phyloP scores from a whole-genome alignment of 2,888 invertebrate genomes.

The Mesopsocus fuscifrons region DNA sequence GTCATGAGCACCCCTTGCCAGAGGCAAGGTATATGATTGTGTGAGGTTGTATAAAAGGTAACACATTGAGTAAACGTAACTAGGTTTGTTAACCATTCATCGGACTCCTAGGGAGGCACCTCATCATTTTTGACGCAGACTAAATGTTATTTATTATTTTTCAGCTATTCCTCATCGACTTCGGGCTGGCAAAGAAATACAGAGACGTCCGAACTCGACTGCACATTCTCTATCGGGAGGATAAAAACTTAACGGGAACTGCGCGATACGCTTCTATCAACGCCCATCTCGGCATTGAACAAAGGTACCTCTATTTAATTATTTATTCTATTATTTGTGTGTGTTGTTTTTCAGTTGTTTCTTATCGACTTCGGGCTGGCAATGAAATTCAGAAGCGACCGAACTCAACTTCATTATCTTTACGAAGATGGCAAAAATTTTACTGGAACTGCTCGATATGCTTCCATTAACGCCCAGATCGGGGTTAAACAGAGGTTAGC shows the following conservation, averaged over 20 bases:
- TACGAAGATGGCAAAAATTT: conserved; percentile 96
- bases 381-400: conserved; percentile 92
- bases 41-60: no score
- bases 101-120: no score
- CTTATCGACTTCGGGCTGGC: conserved; percentile 99
- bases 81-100: no score
- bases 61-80: no score
- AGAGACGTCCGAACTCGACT: conserved; percentile 77
- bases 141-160: no score
- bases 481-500: conserved; percentile 88
- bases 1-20: no score
- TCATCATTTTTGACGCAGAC: no score
- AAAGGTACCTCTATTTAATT: conserved; percentile 32
- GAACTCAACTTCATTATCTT: conserved; percentile 78
- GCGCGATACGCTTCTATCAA: conserved; percentile 98
- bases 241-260: conserved; percentile 89
- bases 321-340: no score
- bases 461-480: conserved; percentile 97
- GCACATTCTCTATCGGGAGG: conserved; percentile 93
- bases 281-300: conserved; percentile 97
- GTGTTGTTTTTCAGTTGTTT: conserved; percentile 57
- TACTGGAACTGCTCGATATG: conserved; percentile 90
- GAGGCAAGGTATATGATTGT: no score
- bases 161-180: conserved; percentile 91
- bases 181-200: conserved; percentile 97